Evolutionary conservation across 2,113 vertebrate genomes (phyloP), one percentile per base, ranked within the genome.

Genomic region (Gobiocypris rarus): DNA sequence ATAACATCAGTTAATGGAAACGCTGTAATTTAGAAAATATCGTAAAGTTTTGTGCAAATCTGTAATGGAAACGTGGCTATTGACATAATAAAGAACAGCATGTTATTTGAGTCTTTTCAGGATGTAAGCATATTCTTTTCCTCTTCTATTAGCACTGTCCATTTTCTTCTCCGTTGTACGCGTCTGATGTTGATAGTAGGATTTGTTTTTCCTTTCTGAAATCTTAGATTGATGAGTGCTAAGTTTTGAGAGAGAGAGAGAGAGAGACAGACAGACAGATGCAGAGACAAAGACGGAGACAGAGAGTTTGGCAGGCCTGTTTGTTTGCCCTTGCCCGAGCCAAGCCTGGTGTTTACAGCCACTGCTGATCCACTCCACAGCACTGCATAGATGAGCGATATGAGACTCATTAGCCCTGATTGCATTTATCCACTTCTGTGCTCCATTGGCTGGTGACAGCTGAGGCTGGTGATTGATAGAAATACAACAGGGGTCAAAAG

Each of bases 361-460:
- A 65, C 58, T 77, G 61, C 74, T 83, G 83, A 83, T 87, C 52
- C 81, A 76, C 83, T 85, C 69, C 73, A 54, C 67, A 22, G 73
- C 83, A 83, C 82, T 86, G 81, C 75, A 86, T 81, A 86, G 87
- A 84, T 77, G 84, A 84, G 77, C 45, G 81, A 86, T 86, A 88
- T 81, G 77, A 88, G 84, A 71, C 84, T 88, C 84, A 88, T 88
- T 88, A 88, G 77, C 75, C 54, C 26, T 88, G 81, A 84, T 77
- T 86, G 82, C 82, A 61, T 86, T 86, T 86, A 86, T 86, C 87
- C 67, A 84, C 82, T 86, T 81, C 31, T 52, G 61, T 83, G 52
- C 82, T 48, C 43, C 75, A 85, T 52, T 45, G 56, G 43, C 69
- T 38, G 50, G 74, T 73, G 75, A 85, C 26, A 69, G 67, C 59